Base-by-base conservation (phyloP, 2,113 vertebrate genomes). In the Hippoglossus stenolepis region DNA sequence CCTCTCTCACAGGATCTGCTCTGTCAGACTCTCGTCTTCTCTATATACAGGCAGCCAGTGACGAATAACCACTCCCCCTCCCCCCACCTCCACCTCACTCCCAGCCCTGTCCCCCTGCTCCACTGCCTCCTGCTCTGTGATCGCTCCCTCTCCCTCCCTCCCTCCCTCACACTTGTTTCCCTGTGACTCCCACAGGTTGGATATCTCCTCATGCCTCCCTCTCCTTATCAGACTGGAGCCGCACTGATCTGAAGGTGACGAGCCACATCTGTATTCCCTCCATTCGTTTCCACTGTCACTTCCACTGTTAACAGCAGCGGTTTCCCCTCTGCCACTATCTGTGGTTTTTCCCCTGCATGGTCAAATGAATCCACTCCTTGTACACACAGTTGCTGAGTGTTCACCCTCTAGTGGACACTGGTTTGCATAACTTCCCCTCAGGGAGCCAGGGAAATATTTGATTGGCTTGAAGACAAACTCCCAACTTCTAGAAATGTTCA, bases 21-120 rank as follows among this genome's bases (percentile, higher is more conserved):
- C 84, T 71, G 75, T 70, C 79, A 82, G 62, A 53, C 75, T 84
- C 75, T 66, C 70, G 82, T 65, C 80, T 79, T 84, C 88, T 85
- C 86, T 93, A 84, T 93, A 92, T 93, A 93, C 71, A 91, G 85
- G 67, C 89, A 85, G 80, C 15, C 21, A 67, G 73, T 56, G 51
- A 57, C 15, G 60, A 28, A 61, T 68, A 87, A 84, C 90, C 91
- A 89, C 91, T 87, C 92, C 28, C 45, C 2, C 8, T 24, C 26
- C 47, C 31, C 28, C 59, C 20, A 66, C 91, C 62, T 61, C 70
- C 23, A 1, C 20, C 35, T 61, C 70, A 70, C 65, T 61, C 65
- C 70, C 70, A 73, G 49, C 67, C 76, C 82, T 65, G 76, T 79
- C 56, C 67, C 67, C 54, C 58, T 85, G 67, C 69, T 75, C 74